Base-by-base conservation (phyloP, 2,797 vertebrate genomes). In the Tinamus major region DNA sequence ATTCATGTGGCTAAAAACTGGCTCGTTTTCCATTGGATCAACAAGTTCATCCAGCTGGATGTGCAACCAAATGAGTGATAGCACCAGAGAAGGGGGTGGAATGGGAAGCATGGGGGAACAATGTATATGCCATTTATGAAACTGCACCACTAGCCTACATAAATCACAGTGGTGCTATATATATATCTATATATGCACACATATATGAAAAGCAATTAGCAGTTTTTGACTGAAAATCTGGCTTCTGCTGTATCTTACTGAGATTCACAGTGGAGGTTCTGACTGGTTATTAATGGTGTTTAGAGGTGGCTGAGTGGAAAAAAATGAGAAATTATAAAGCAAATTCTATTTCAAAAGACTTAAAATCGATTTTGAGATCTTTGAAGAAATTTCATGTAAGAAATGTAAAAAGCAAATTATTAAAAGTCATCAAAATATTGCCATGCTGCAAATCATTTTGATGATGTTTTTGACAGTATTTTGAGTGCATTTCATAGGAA, bases 401-500 rank as follows among this genome's bases (percentile, higher is more conserved):
- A 87, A 37, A 48, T 74, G 37, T 14, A 0, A 62, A 93, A 92
- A 67, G 71, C 1, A 89, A 69, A 61, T 59, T 49, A 48, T 46
- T 82, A 41, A 74, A 89, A 81, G n/a, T 37, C 6, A 6, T 61
- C 58, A 3, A 29, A 70, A 49, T 31, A 86, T 68, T 87, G 1
- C 77, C 13, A 26, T 56, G 51, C 51, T 87, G 46, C 44, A 87
- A 55, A 78, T 90, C 49, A 42, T 21, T 75, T 18, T 78, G 49
- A 65, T 84, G 37, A 31, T 55, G 67, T 37, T 87, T 94, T 72
- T 48, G 31, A 48, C 67, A 92, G 37, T 81, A 87, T 91, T 94
- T 89, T 85, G 33, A 83, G 6, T 8, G 16, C 61, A 5, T 13
- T 78, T 89, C 13, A 9, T 64, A 44, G 42, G 42, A 37, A 31